Conservation (phyloP, 2,888 invertebrate genomes). For the Periphyllus acericola region DNA sequence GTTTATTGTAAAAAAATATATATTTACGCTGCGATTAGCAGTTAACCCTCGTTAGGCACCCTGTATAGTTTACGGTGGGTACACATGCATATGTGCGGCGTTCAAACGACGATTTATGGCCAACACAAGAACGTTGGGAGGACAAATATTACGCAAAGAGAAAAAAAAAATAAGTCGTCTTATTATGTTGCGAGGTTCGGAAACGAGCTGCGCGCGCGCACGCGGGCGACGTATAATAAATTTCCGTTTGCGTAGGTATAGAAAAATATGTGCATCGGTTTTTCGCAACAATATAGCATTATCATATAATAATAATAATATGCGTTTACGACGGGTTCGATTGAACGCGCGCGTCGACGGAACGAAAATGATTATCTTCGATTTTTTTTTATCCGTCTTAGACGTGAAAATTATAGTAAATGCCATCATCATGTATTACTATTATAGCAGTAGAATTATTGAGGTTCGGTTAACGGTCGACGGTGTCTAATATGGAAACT, state of each 20-base stretch:
- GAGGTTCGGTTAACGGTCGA: neutral
- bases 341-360: neutral
- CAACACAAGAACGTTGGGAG: slow-evolving; percentile 3
- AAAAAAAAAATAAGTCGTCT: slow-evolving; percentile 33
- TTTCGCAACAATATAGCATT: slow-evolving; percentile 21
- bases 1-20: too few species aligned
- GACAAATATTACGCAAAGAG: neutral
- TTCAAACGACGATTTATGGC: slow-evolving; percentile 32
- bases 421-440: neutral
- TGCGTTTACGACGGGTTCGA: neutral
- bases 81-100: too few species aligned
- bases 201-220: neutral
- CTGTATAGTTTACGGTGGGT: neutral
- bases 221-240: slow-evolving; percentile 18
- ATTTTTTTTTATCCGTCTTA: neutral
- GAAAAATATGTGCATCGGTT: neutral
- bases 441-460: neutral
- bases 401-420: neutral
- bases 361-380: neutral
- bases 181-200: neutral
- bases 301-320: neutral
- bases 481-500: too few species aligned
- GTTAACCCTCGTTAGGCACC: neutral
- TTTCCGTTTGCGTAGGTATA: slow-evolving; percentile 41
- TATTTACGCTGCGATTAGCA: too few species aligned